Evolutionary conservation across 2,113 vertebrate genomes (phyloP).

Genomic region (Leptodactylus fuscus): DNA sequence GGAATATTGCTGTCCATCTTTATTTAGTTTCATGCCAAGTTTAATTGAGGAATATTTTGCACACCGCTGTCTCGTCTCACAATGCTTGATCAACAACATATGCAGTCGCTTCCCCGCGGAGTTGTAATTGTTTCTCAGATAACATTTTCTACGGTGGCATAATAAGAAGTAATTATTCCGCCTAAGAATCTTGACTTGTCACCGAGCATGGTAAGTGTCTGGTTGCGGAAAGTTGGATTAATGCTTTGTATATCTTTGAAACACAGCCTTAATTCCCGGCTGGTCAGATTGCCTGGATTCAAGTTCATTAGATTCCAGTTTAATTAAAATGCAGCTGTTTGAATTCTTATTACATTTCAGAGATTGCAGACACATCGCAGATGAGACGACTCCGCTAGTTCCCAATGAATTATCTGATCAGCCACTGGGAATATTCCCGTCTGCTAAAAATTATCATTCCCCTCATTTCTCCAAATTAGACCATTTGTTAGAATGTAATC

Average conservation of each 20-base stretch:
- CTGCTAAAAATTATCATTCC: neutral
- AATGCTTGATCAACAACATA: conserved; percentile 36
- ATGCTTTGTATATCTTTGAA: conserved; percentile 9
- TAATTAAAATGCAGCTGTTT: conserved; percentile 55
- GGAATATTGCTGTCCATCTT: neutral
- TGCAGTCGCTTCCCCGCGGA: conserved; percentile 16
- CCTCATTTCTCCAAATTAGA: conserved; percentile 34
- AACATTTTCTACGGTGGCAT: conserved; percentile 39
- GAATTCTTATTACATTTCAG: conserved; percentile 50
- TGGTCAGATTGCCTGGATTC: conserved; percentile 28
- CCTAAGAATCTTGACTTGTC: conserved; percentile 15
- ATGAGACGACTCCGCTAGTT: conserved; percentile 32
- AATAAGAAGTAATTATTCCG: conserved; percentile 48
- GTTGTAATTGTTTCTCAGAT: conserved; percentile 40
- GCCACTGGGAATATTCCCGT: conserved; percentile 31
- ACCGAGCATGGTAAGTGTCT: conserved; percentile 17
- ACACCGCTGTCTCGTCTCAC: neutral
- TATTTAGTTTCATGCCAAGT: neutral
- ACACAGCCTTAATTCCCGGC: conserved; percentile 42
- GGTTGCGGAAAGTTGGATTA: neutral
- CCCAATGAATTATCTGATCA: conserved; percentile 40
- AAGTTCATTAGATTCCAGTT: conserved; percentile 46
- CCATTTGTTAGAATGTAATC: conserved; percentile 29
- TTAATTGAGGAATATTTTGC: conserved; percentile 5
- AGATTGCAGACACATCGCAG: conserved; percentile 15